phyloP scores from a whole-genome alignment of 2,888 invertebrate genomes.

The Aporophyla lueneburgensis region DNA sequence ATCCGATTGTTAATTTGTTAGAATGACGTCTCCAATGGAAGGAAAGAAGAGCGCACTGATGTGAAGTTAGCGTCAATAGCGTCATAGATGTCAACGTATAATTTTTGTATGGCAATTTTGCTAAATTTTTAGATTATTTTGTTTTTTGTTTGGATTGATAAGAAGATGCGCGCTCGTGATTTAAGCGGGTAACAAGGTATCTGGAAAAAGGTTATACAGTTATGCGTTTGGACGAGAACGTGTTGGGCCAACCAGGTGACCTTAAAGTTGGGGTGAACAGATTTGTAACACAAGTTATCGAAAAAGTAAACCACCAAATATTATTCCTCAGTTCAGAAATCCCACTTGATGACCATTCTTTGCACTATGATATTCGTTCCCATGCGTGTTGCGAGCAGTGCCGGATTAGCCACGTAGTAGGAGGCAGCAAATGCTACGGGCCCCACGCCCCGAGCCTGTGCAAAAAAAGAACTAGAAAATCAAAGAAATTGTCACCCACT shows the following conservation, averaged over 20 bases:
- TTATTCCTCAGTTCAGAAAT: background rate
- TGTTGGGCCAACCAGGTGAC: background rate
- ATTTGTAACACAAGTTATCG: background rate
- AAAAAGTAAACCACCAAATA: background rate
- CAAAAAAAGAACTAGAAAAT: no score
- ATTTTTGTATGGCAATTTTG: conserved; percentile 24
- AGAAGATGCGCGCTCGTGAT: no score
- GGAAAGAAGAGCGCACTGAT: conserved; percentile 22
- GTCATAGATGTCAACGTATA: conserved; percentile 21
- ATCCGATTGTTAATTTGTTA: conserved; percentile 15
- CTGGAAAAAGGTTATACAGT: background rate
- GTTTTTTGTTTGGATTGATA: no score
- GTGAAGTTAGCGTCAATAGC: conserved; percentile 32
- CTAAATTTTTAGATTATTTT: no score
- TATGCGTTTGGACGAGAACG: background rate
- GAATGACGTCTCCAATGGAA: conserved; percentile 38
- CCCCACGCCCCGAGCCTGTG: no score
- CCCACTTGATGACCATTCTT: background rate
- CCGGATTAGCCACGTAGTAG: no score
- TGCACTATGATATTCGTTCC: no score
- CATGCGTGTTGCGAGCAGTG: no score
- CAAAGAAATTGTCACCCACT: no score
- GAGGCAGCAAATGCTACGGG: no score
- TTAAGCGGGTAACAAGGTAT: no score
- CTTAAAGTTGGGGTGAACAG: background rate